phyloP scores from a whole-genome alignment of 2,113 vertebrate genomes.

The Xenus cinereus region DNA sequence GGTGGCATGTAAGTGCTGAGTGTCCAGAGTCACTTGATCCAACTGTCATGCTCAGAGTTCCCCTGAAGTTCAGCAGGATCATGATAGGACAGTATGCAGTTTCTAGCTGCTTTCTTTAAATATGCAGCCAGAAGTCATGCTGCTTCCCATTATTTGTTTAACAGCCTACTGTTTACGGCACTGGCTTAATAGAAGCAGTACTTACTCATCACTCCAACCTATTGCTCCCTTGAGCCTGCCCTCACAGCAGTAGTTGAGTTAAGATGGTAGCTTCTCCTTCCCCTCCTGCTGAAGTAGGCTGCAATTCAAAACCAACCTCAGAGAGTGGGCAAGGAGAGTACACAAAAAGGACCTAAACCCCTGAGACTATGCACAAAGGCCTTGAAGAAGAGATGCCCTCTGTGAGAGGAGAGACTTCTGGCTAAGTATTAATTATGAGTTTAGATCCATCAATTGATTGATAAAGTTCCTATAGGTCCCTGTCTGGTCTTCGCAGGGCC shows the following conservation, averaged over 20 bases:
- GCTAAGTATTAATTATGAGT: neutral
- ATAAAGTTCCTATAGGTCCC: neutral
- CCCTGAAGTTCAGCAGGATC: neutral
- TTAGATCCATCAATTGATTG: neutral
- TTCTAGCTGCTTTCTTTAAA: neutral
- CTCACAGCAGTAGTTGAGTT: neutral
- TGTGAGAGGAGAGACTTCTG: neutral
- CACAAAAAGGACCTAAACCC: neutral
- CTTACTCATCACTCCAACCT: neutral
- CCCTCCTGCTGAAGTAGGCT: neutral
- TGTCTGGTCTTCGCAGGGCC: neutral
- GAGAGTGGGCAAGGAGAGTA: neutral
- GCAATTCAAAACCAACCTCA: neutral
- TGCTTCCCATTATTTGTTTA: constrained; percentile 3
- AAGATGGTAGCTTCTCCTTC: neutral
- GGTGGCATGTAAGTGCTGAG: neutral
- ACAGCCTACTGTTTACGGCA: neutral
- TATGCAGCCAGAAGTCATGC: neutral
- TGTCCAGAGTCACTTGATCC: accelerated
- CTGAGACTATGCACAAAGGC: neutral
- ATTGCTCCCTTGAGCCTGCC: neutral
- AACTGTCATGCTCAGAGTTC: neutral
- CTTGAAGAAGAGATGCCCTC: neutral
- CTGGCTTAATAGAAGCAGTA: neutral
- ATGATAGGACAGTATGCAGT: neutral